Evolutionary conservation across 2,888 invertebrate genomes (phyloP).

Genomic region (Acronicta alni): DNA sequence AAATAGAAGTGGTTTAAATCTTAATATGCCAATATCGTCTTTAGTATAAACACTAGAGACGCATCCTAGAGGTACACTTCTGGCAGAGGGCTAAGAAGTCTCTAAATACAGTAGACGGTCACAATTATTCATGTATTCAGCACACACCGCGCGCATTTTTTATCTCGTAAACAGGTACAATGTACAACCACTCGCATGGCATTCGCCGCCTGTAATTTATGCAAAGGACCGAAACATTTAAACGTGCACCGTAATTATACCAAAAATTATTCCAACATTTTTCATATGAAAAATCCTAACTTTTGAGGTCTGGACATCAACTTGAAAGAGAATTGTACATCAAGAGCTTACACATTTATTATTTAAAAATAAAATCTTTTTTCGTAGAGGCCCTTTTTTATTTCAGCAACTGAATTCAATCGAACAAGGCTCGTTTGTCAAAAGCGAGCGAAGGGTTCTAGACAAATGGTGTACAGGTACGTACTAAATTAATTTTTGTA

Average conservation of each 20-base stretch:
- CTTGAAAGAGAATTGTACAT: conserved; percentile 31
- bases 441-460: conserved; percentile 22
- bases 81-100: too few relatives aligned
- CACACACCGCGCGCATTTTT: background rate
- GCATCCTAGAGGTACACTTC: too few relatives aligned
- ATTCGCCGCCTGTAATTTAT: conserved; percentile 7
- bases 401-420: conserved; percentile 32
- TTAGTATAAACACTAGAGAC: too few relatives aligned
- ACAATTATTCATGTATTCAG: background rate
- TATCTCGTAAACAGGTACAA: background rate
- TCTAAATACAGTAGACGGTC: too few relatives aligned
- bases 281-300: conserved; percentile 19
- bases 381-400: conserved; percentile 15
- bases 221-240: conserved; percentile 16
- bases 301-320: conserved; percentile 33
- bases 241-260: conserved; percentile 17
- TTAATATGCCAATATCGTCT: too few relatives aligned
- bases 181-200: conserved; percentile 1
- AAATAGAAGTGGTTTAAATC: too few relatives aligned
- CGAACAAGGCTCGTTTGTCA: conserved; percentile 35
- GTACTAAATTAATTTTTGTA: conserved; percentile 7
- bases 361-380: conserved; percentile 34
- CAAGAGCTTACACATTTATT: conserved; percentile 27
- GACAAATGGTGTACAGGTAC: conserved; percentile 29
- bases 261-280: conserved; percentile 23